Base-by-base conservation (phyloP, 2,113 vertebrate genomes). In the Eupsittula cactorum region DNA sequence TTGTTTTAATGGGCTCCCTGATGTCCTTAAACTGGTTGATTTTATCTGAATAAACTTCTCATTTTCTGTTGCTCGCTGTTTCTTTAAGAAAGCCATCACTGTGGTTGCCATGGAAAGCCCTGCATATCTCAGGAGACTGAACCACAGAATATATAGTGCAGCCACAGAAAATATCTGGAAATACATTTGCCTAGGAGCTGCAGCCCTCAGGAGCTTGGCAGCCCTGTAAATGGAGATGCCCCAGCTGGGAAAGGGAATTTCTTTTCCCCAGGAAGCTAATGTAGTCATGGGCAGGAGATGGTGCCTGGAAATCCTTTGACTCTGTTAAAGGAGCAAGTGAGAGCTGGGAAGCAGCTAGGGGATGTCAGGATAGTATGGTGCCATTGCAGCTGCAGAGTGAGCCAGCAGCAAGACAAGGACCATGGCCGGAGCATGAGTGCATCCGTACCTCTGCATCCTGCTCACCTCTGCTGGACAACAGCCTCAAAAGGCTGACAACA, bases 61-160 rank as follows among this genome's bases (percentile, higher is more conserved):
- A 0, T 89, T 95, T 93, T 86, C 74, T 85, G n/a, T 53, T 91
- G 15, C 55, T 85, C 0, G 0, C 86, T 97, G 82, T 93, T 79
- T 70, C 93, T 97, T 97, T 97, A 91, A 95, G 85, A 88, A 93
- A 88, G 35, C 67, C 73, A 5, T 82, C 59, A 78, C 90, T 65
- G 91, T 64, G 52, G 96, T 96, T 97, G 93, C 95, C 89, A 95
- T 95, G 95, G 94, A 92, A 97, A 97, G 64, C 64, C 44, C 63
- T 90, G 87, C 19, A 71, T 75, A 25, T 91, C 97, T 94, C 92
- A 47, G 80, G 91, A 92, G 96, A 59, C 93, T 82, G 78, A 96
- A 95, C 91, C 93, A 92, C 94, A 84, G 88, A 92, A 73, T 81
- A 87, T 64, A 78, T 25, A 94, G 78, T 63, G 50, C 87, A 93